Base-by-base conservation (phyloP, 2,113 vertebrate genomes). In the Pygoscelis antarcticus region DNA sequence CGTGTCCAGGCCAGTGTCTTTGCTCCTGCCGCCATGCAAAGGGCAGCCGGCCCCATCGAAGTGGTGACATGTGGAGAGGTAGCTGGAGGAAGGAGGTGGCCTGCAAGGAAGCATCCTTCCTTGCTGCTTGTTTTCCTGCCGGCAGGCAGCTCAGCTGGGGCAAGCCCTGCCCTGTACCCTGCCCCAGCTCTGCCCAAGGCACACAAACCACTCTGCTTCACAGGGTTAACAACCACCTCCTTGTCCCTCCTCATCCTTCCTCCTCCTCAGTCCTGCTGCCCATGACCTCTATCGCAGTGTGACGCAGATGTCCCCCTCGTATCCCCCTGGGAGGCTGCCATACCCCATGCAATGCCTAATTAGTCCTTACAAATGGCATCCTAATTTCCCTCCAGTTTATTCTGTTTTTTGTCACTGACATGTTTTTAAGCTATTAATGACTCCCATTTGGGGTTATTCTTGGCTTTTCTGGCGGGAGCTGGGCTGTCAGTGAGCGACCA, bases 391-490 rank as follows among this genome's bases (percentile, higher is more conserved):
- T 52, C 71, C 29, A 13, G 16, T 86, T 88, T 54, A 21, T 47
- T 68, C 86, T 74, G 77, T 0, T 46, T 62, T 90, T 32, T 68
- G 77, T 78, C 77, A 29, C 71, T 78, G 82, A n/a, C 26, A 29
- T 57, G 40, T 90, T 82, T 90, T 46, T 44, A 21, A 51, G 42
- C 54, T 55, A 44, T 61, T 72, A 57, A 72, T 34, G 42, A 30
- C 46, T 82, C 90, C 58, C 71, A 18, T 62, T 58, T 68, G 58
- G 60, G 77, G 66, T 68, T 90, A 42, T 87, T 90, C 94, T 72
- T 74, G 77, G 86, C 80, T 91, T 18, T 40, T 69, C 49, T 71
- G 49, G 76, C 0, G 3, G 62, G 77, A 80, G 60, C 78, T 61
- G 52, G 58, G 69, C 89, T 89, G 40, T 60, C 40, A 82, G 76